Evolutionary conservation across 2,888 invertebrate species (phyloP).

Genomic region (Lissocephala sabroskyi): DNA sequence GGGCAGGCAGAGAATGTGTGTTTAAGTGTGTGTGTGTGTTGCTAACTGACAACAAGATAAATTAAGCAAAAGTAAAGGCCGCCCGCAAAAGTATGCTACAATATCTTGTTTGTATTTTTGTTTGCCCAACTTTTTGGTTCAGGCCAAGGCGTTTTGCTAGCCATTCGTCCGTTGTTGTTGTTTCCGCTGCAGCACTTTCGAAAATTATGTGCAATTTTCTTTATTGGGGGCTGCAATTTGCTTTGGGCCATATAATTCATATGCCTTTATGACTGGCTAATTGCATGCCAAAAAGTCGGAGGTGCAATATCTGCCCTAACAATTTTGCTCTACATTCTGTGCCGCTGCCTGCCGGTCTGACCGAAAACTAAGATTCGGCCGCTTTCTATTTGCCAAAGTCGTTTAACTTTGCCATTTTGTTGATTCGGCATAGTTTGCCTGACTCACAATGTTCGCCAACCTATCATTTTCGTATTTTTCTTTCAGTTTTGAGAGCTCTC

Average conservation of each 20-base stretch:
- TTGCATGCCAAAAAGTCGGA: not conserved
- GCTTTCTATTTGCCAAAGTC: not conserved
- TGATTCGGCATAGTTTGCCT: no score
- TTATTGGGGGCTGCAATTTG: slow-evolving; percentile 1
- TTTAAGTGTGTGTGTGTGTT: not conserved
- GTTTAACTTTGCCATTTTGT: not conserved
- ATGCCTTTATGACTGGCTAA: slow-evolving; percentile 3
- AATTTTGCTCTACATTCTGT: not conserved
- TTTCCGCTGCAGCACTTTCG: not conserved
- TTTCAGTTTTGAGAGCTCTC: no score
- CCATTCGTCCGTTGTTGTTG: no score
- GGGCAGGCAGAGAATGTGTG: not conserved
- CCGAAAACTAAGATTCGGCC: not conserved
- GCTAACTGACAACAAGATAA: slow-evolving; percentile 52
- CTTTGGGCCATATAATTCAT: slow-evolving; percentile 1
- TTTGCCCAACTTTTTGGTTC: not conserved
- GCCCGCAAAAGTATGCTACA: slow-evolving; percentile 2
- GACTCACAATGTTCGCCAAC: no score
- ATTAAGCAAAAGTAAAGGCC: slow-evolving; percentile 37
- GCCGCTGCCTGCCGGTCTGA: not conserved
- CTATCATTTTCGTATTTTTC: no score
- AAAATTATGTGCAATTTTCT: slow-evolving; percentile 5
- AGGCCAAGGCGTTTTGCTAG: no score
- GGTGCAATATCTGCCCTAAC: not conserved
- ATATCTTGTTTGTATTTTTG: not conserved